Evolutionary conservation across 2,113 vertebrate species (phyloP).

Genomic region (Aegithalos caudatus): DNA sequence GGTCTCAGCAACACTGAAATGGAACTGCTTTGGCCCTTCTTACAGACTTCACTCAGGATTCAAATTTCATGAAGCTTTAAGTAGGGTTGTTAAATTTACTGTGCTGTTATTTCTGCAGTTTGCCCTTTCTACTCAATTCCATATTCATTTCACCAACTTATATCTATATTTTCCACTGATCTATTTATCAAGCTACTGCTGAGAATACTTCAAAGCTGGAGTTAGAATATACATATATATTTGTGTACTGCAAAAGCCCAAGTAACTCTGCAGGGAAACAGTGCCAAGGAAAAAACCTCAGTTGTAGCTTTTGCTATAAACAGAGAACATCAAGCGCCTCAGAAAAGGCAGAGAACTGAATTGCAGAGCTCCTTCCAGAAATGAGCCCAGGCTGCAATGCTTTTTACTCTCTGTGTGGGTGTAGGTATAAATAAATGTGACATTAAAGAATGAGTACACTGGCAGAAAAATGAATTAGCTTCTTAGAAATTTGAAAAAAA

Average conservation of each 20-base stretch:
- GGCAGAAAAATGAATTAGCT: conserved; percentile 52
- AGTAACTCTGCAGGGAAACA: conserved; percentile 25
- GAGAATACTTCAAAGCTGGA: neutral
- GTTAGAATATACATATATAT: neutral
- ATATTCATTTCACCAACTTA: neutral
- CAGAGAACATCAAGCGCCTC: conserved; percentile 26
- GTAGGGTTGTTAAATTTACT: neutral
- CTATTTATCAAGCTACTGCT: conserved; percentile 17
- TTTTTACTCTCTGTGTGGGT: conserved; percentile 48
- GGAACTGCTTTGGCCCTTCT: neutral
- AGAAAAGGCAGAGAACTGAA: conserved; percentile 49
- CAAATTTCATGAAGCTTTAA: neutral
- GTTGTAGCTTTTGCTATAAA: conserved; percentile 61
- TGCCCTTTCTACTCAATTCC: neutral
- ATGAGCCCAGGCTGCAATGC: conserved; percentile 1
- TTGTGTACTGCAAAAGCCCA: neutral
- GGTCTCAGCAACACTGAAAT: neutral
- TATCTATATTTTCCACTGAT: neutral
- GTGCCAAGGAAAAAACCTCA: conserved; percentile 7
- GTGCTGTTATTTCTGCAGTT: neutral
- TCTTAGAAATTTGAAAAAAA: neutral
- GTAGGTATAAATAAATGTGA: conserved; percentile 64
- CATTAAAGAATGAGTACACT: conserved; percentile 46
- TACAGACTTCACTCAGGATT: neutral
- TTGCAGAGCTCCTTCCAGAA: conserved; percentile 39